Conservation (phyloP, 1,140 invertebrate genomes). For the Penaeus japonicus region DNA sequence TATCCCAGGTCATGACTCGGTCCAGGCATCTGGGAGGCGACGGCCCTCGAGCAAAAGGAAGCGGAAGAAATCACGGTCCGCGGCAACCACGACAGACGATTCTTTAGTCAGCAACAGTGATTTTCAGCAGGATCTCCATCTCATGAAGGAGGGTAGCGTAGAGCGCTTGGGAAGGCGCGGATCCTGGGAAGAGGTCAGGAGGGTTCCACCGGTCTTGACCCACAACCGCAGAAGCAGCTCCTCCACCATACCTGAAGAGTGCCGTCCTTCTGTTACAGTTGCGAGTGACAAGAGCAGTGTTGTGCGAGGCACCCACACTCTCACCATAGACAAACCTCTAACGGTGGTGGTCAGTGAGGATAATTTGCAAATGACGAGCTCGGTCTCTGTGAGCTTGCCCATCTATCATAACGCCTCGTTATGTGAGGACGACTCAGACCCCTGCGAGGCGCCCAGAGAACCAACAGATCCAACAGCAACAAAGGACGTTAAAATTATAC, state of each 20-base stretch:
- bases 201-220: too few species aligned
- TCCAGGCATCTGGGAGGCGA: not conserved
- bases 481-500: constrained; percentile 25
- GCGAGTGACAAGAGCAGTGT: constrained; percentile 13
- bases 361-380: constrained; percentile 11
- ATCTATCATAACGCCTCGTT: not conserved
- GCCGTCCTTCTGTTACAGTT: not conserved
- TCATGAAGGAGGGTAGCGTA: not conserved
- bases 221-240: not conserved
- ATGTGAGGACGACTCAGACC: not conserved
- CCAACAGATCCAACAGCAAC: not conserved
- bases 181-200: not conserved
- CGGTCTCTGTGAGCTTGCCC: constrained; percentile 27
- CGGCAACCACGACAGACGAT: constrained; percentile 45
- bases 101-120: not conserved
- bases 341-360: constrained; percentile 20
- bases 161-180: not conserved
- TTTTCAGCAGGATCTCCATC: not conserved
- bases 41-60: constrained; percentile 21
- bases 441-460: too few species aligned
- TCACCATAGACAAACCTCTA: constrained; percentile 31
- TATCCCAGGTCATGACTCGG: not conserved
- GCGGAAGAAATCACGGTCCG: constrained; percentile 46
- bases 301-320: constrained; percentile 6
- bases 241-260: not conserved